Base-by-base conservation (phyloP, 2,888 invertebrate species). In the Drosophila bunnanda region DNA sequence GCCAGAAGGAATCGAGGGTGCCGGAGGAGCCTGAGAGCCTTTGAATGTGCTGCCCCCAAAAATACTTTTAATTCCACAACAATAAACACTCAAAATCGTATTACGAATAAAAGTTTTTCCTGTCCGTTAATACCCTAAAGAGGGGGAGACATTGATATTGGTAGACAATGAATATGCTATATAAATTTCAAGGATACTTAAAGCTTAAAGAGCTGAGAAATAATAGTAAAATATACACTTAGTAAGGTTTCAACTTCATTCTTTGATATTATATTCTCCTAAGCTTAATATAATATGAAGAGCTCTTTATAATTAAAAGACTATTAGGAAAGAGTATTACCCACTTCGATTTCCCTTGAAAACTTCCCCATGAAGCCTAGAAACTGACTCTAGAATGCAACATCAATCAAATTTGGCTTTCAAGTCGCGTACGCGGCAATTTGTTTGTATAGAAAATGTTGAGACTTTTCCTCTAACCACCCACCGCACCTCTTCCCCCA, bases 71-170 rank as follows among this genome's bases (percentile, higher is more conserved):
- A 75, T 76, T 66, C 76, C 76, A 69, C 78, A 84, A 85, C 84
- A 85, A 87, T 85, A 81, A 79, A 82, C 85, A 88, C 88, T 87
- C 82, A 87, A 87, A 87, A 85, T 87, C 88, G 73, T 83, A 87
- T 87, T 87, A 87, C 74, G 71, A 43, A 50, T 70, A 52, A 56
- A 75, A 82, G 77, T 70, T 83, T 85, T 72, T 54, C 22, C 43
- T 25, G 48, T n/a, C 48, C 32, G 57, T 56, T 34, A 41, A 43
- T 65, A 60, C 64, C 50, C 64, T 65, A 12, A 43, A 20, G 7
- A 25, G 15, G 25, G n/a, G 17, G 15, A n/a, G n/a, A n/a, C n/a
- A n/a, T n/a, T 0, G 1, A 1, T 10, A 10, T 13, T 10, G 17
- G 2, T 12, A 48, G 2, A 28, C 3, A 6, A 12, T 12, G 28